Base-by-base conservation (phyloP, 2,797 vertebrate genomes). In the Telmatherina bonti region DNA sequence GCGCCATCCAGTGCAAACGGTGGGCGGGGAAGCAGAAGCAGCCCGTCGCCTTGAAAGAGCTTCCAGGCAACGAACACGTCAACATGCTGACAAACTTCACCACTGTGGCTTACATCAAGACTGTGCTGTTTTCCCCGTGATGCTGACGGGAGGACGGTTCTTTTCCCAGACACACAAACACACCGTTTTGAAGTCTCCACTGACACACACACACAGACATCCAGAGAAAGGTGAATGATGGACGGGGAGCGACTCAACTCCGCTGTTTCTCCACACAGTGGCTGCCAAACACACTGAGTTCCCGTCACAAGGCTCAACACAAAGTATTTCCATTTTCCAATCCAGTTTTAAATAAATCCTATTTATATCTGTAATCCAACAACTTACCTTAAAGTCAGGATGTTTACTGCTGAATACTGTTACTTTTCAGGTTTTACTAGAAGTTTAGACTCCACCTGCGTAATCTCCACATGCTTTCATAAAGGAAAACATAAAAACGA, bases 91-190 rank as follows among this genome's bases (percentile, higher is more conserved):
- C 95, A 55, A 96, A 97, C 55, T 26, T 83, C 62, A 95, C 95
- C 0, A 98, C 97, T 0, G 93, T 99, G 82, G 85, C 91, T n/a
- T 99, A 99, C 62, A 95, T 99, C 79, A 96, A 96, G 84, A 91
- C 66, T 1, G 93, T 99, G 77, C 93, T 99, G 65, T 94, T 96
- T 41, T 70, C 90, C 0, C 93, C 90, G 0, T 95, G 89, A 95
- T 1, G 49, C 49, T 4, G 29, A 18, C 13, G 59, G 18, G 58
- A 2, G 54, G 20, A 41, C n/a, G 0, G 5, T 43, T 43, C 18
- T 12, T 18, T 43, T 43, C 41, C 41, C 41, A 18, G 15, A 43
- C 41, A 43, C 38, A 43, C 41, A 43, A 18, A 43, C 49, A n/a
- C 20, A n/a, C 47, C 8, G n/a, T 11, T n/a, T 45, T 45, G n/a